These are phyloP conservation scores for Cryptops parisi DNA, from an alignment of 2,888 invertebrate species.

Conservation along the genomic window DNA sequence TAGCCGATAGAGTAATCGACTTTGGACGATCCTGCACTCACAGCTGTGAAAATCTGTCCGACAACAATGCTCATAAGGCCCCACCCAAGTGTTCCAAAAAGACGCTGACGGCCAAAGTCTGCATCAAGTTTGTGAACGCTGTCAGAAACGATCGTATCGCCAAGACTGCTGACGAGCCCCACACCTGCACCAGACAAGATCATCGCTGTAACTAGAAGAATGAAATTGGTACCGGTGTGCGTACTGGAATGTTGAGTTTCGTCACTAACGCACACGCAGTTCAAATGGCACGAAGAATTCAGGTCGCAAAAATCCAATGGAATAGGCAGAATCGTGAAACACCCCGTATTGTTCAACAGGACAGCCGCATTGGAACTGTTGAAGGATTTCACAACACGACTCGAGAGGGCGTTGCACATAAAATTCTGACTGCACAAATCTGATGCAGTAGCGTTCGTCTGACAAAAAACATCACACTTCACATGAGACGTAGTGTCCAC, in stretches of 20 bases:
- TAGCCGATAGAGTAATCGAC: constrained; percentile 72
- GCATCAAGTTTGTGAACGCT: constrained; percentile 60
- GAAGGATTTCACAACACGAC: not conserved
- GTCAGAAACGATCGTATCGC: constrained; percentile 78
- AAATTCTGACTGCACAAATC: not conserved
- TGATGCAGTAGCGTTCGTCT: too few species aligned
- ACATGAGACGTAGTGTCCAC: too few species aligned
- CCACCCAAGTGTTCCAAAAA: constrained; percentile 81
- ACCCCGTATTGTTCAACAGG: not conserved
- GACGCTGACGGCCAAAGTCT: constrained; percentile 66
- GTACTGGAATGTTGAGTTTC: too few species aligned
- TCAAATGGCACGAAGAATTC: not conserved
- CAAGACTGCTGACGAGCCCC: constrained; percentile 71
- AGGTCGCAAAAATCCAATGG: not conserved
- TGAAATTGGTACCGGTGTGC: constrained; percentile 40
- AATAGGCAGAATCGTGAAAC: not conserved
- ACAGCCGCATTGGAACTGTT: not conserved
- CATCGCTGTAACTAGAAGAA: constrained; percentile 59
- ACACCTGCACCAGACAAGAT: constrained; percentile 68
- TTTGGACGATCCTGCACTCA: constrained; percentile 45
- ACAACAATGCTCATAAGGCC: constrained; percentile 59
- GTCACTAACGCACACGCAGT: not conserved
- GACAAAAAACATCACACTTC: too few species aligned
- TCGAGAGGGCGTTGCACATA: not conserved
- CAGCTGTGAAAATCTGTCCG: constrained; percentile 59